Percentiles rank a stretch among this genome's conserved stretches.
Evolutionary conservation across 92 coral and sea anemone species (phyloP).

Genomic region (Zoanthus gigantus): DNA sequence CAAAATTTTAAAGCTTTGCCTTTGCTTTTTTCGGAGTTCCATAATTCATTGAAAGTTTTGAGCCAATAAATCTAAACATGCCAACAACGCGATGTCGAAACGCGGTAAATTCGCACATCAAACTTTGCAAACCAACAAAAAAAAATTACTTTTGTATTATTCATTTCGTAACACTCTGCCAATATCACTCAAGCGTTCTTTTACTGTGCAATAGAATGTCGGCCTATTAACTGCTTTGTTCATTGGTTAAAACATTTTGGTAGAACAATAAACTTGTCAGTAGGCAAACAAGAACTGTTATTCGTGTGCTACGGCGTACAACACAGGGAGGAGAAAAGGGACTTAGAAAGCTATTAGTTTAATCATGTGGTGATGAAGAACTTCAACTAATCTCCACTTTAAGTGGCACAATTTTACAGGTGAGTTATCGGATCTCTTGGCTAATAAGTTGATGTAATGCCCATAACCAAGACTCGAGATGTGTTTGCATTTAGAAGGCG

Average conservation of each 20-base stretch:
- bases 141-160: slow-evolving; percentile 24
- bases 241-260: slow-evolving; percentile 42
- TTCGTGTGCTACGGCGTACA: slow-evolving; percentile 12
- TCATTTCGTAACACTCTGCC: slow-evolving; percentile 21
- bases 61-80: neutral
- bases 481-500: slow-evolving; percentile 17
- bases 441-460: neutral
- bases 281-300: slow-evolving; percentile 19
- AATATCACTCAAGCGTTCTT: slow-evolving; percentile 46
- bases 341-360: neutral
- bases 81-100: neutral
- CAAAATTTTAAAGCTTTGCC: neutral
- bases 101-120: neutral
- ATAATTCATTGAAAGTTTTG: neutral
- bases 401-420: slow-evolving; percentile 36
- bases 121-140: neutral
- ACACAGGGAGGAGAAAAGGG: slow-evolving; percentile 40
- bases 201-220: slow-evolving; percentile 37
- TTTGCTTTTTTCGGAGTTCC: neutral
- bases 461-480: neutral
- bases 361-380: slow-evolving; percentile 29
- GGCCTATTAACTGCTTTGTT: slow-evolving; percentile 42
- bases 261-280: slow-evolving; percentile 43
- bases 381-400: slow-evolving; percentile 14
- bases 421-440: neutral